phyloP scores from a whole-genome alignment of 2,888 invertebrate genomes.

The Oeneis ivallda region DNA sequence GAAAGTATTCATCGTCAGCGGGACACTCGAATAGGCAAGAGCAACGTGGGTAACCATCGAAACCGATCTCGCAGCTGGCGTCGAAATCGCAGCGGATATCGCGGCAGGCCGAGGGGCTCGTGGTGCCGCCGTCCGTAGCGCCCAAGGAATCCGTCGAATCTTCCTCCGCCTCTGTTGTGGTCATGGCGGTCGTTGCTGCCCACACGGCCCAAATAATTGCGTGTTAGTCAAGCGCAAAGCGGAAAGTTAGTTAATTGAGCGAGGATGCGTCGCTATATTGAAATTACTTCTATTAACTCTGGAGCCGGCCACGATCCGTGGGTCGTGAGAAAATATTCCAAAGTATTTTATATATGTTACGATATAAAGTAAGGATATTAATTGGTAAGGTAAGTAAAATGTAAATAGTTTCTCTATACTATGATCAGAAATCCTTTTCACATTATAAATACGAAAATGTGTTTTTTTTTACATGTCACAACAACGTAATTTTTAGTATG shows the following conservation, averaged over 20 bases:
- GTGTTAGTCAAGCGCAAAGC: constrained; percentile 77
- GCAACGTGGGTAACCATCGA: constrained; percentile 89
- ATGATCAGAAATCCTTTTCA: too few relatives aligned
- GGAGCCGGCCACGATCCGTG: constrained; percentile 67
- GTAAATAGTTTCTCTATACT: not conserved
- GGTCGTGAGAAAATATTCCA: constrained; percentile 63
- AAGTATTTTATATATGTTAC: constrained; percentile 16
- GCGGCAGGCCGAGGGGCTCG: constrained; percentile 86
- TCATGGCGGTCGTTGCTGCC: constrained; percentile 76
- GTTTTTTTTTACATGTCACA: too few relatives aligned
- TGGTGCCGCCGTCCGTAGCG: constrained; percentile 62
- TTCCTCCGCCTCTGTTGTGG: constrained; percentile 70
- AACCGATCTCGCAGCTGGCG: constrained; percentile 90
- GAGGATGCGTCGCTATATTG: constrained; percentile 71
- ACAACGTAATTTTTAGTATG: too few relatives aligned
- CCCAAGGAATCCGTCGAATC: constrained; percentile 69
- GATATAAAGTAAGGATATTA: constrained; percentile 21
- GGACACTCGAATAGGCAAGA: constrained; percentile 91
- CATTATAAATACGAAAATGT: too few relatives aligned
- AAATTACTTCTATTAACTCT: constrained; percentile 70
- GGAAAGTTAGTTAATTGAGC: constrained; percentile 78
- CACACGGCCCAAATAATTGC: constrained; percentile 73
- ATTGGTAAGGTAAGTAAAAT: constrained; percentile 40
- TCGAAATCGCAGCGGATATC: constrained; percentile 93
- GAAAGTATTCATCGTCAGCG: constrained; percentile 82